phyloP scores from a whole-genome alignment of 2,113 vertebrate genomes.

The Brevimyrus niger region DNA sequence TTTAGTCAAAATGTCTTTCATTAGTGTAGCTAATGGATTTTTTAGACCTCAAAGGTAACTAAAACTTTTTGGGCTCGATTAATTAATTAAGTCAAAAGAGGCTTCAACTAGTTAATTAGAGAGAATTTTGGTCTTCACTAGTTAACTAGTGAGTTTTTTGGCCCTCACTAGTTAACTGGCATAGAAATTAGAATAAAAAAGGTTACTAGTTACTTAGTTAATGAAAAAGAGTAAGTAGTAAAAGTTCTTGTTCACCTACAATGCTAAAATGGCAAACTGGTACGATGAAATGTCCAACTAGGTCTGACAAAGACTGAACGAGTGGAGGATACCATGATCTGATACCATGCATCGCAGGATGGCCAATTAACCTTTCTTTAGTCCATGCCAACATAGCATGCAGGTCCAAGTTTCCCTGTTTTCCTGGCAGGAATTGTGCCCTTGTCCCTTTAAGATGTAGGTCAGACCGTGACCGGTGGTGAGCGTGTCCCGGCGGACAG shows the following conservation, averaged over 20 bases:
- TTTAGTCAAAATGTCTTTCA: neutral
- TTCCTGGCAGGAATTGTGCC: neutral
- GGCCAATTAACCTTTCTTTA: neutral
- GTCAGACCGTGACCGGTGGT: neutral
- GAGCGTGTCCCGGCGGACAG: neutral
- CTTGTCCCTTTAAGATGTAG: neutral
- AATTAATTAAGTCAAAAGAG: neutral
- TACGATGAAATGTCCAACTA: no score
- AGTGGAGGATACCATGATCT: no score
- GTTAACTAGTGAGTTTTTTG: no score
- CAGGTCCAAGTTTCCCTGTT: neutral
- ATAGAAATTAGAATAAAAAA: neutral
- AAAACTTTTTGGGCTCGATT: neutral
- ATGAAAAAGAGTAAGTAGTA: neutral
- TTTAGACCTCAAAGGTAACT: neutral
- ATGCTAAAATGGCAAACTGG: no score
- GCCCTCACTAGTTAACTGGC: neutral
- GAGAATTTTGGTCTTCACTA: neutral
- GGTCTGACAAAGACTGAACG: no score
- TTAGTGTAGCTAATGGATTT: neutral
- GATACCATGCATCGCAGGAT: neutral
- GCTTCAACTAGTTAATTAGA: neutral
- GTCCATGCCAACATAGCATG: neutral
- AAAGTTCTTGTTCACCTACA: no score
- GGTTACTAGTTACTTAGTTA: neutral